phyloP scores from a whole-genome alignment of 2,797 vertebrate species.

The Diglossa cyanea region DNA sequence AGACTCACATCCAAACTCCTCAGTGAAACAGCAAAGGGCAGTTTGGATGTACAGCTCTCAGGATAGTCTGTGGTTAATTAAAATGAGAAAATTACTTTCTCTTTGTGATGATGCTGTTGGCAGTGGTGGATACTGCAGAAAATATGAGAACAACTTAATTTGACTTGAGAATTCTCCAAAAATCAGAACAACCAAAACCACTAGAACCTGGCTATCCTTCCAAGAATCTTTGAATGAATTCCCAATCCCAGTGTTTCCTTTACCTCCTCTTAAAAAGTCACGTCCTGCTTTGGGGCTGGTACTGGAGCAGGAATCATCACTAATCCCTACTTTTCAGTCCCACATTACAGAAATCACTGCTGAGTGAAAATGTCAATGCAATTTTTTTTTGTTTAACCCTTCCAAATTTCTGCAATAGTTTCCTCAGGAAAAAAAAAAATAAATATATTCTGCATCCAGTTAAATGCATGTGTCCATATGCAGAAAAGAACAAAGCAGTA shows the following conservation, averaged over 20 bases:
- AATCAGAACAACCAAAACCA: neutral
- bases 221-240: conserved; percentile 1
- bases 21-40: neutral
- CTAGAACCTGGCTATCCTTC: neutral
- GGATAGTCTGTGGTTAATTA: neutral
- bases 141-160: neutral
- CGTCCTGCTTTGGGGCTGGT: neutral
- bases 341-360: neutral
- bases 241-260: neutral
- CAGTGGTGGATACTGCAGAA: neutral
- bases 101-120: neutral
- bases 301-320: neutral
- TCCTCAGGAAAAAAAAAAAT: neutral
- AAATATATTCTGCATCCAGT: neutral
- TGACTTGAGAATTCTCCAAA: neutral
- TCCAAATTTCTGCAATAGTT: neutral
- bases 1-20: neutral
- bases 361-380: neutral
- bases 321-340: neutral
- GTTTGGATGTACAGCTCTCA: neutral
- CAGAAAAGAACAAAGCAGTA: neutral
- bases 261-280: neutral
- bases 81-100: neutral
- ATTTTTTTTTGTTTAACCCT: neutral
- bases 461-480: neutral